Evolutionary conservation across 2,888 invertebrate genomes (phyloP), one percentile per base, ranked within the genome.

Genomic region (Drosophila ezoana): DNA sequence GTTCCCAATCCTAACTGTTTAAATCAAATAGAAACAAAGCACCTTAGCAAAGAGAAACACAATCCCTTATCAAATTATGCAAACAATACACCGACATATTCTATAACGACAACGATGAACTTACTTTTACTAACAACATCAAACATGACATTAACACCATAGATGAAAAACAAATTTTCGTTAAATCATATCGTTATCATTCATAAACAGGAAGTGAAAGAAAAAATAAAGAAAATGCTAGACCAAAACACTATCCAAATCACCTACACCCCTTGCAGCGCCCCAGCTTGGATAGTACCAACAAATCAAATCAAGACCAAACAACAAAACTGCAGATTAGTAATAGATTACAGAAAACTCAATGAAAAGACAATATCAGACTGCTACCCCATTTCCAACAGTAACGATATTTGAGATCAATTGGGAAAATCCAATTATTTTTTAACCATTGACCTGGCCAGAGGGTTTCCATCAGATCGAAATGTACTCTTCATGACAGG

Each of bases 361-460:
- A 58, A 53, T 6, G 52, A 64, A 11, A 58, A 58, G n/a, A 58
- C 58, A 9, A 16, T 60, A 3, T 49, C 43, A 3, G 60, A 56
- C 16, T 40, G 28, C 3, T 64, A 53, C 5, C 65, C 60, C 1
- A 66, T 61, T 13, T 49, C 54, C 8, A 60, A 61, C 10, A 56
- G 41, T 4, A 66, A 61, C 3, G 51, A 61, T 0, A 44, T 56
- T 0, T 2, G 56, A 4, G 49, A 61, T 16, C 44, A 28, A 23
- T 11, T 66, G 1, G 56, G 47, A 4, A 47, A 45, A 45, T 28
- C 52, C 1, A 40, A 9, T 2, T 61, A 37, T 28, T 66, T 52
- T 23, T 45, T 61, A 57, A 56, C 56, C 1, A 8, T 65, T 4
- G 65, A 65, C 9, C 11, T 66, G 6, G 51, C 64, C 3, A 64